phyloP scores from a whole-genome alignment of 2,113 vertebrate species.

The Crotalus horridus region DNA sequence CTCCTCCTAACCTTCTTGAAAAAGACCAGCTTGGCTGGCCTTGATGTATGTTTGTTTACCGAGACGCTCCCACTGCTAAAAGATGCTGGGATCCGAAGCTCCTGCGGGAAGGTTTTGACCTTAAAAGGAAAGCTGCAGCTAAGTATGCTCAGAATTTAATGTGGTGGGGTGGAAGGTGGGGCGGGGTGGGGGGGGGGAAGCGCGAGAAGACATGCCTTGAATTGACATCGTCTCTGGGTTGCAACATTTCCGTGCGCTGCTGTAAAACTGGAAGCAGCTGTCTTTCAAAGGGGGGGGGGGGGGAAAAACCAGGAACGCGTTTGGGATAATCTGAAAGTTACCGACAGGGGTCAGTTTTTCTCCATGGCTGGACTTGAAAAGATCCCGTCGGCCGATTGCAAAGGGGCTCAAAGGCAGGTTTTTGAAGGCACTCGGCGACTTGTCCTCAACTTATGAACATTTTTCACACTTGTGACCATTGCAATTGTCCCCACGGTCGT shows the following conservation, averaged over 20 bases:
- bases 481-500: too few relatives aligned
- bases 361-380: slow-evolving; percentile 38
- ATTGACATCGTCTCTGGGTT: not conserved
- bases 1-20: not conserved
- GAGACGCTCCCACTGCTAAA: not conserved
- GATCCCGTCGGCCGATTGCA: too few relatives aligned
- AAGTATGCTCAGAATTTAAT: slow-evolving; percentile 1
- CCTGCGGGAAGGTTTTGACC: not conserved
- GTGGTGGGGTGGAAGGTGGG: not conserved
- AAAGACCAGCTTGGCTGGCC: not conserved
- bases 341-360: slow-evolving; percentile 67
- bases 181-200: too few relatives aligned
- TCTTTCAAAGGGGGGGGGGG: not conserved
- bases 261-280: not conserved
- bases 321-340: slow-evolving; percentile 58
- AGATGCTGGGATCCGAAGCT: not conserved
- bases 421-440: too few relatives aligned
- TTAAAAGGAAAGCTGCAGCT: not conserved
- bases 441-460: too few relatives aligned
- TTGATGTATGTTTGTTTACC: not conserved
- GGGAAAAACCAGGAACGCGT: not conserved
- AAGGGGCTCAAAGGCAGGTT: too few relatives aligned
- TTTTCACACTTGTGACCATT: too few relatives aligned
- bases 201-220: not conserved
- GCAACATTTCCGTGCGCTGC: not conserved